Base-by-base conservation (phyloP, 2,797 vertebrate species). In the Esox lucius region DNA sequence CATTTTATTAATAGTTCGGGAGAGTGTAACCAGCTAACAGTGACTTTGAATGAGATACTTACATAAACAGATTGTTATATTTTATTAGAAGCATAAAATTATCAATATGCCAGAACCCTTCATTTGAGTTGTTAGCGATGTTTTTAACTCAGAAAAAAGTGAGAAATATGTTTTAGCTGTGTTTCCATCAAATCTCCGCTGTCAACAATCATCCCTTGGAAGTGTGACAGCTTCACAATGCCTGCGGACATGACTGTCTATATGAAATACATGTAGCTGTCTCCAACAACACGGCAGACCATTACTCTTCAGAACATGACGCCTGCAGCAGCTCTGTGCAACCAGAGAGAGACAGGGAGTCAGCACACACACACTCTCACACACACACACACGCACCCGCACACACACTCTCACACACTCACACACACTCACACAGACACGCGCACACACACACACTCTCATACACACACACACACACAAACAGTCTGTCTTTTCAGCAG, bases 401-500 rank as follows among this genome's bases (percentile, higher is more conserved):
- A 69, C 42, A 46, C 1, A 49, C 35, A 8, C 22, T 22, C 51
- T 51, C 7, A 17, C 64, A 68, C 26, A 33, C 17, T 59, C 53
- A 42, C 26, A 61, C 17, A 61, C 8, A 31, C 72, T 31, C 59
- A 33, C n/a, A 9, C 22, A 28, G 53, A 35, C 17, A 16, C 2
- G 24, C 51, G 42, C 53, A 61, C 8, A 73, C n/a, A 66, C 24
- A 62, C 39, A 22, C 62, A 66, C 16, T 48, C 46, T 19, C 16
- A 67, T 39, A 33, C 22, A 51, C 33, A 59, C 5, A 62, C 39
- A 22, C 62, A 66, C 56, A 22, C 9, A 24, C 71, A 64, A 42
- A 15, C 26, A 71, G 49, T 74, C 59, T 51, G 48, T 24, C 56
- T 61, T 61, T 61, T 24, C 56, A 61, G 22, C n/a, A 61, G 22